Evolutionary conservation across 1,140 invertebrate genomes (phyloP), one percentile per base, ranked within the genome.

Genomic region (Lepidurus packardi): DNA sequence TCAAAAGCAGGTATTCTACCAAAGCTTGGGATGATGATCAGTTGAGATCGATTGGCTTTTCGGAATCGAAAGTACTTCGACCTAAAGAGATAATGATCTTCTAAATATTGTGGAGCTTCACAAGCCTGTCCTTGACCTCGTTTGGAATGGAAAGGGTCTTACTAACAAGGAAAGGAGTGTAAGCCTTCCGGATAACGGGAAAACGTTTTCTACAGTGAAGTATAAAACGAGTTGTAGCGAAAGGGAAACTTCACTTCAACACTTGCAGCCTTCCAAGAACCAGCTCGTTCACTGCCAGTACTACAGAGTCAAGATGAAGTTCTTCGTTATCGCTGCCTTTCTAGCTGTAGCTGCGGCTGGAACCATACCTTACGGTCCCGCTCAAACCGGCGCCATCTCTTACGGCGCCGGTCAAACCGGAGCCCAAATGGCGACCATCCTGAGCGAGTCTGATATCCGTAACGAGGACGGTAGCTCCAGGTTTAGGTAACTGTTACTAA

Each of bases 401-500:
- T 34, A 75, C 16, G 43, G 16, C 6, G 74, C 21, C 44, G 73
- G 73, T 34, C 8, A 75, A 75, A 41, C 25, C n/a, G 11, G 42
- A 42, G n/a, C 74, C 74, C n/a, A 11, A 21, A n/a, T 21, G n/a
- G 44, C 44, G 0, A 43, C 76, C 76, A 77, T 47, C 24, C 41
- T 44, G 10, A 21, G 8, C 1, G 41, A 45, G n/a, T 43, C 44
- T 6, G 65, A 53, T 24, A 44, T 77, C n/a, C 76, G 45, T 44
- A 77, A 77, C 34, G 21, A n/a, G 41, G 76, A 77, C 21, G 76
- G 76, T 47, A 77, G 76, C n/a, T 77, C 65, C 16, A 53, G 34
- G 7, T 77, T 47, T 44, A 77, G n/a, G n/a, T n/a, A n/a, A n/a
- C n/a, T n/a, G n/a, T n/a, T n/a, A n/a, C n/a, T n/a, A n/a, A n/a